phyloP scores from a whole-genome alignment of 2,888 invertebrate genomes.

The Nematopogon swammerdamellus region DNA sequence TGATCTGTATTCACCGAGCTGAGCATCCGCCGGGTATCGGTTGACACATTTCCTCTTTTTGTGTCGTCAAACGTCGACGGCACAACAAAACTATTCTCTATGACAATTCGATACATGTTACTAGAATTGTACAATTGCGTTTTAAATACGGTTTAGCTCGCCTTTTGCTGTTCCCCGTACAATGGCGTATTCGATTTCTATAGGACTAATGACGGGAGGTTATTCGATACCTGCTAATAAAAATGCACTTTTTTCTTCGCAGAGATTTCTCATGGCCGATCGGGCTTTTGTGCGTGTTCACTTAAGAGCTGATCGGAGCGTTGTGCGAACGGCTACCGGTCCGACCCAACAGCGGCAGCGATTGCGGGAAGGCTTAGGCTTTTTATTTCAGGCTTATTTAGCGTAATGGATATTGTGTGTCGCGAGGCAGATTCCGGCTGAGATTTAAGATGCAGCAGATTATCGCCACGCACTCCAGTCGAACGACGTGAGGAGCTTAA shows the following conservation, averaged over 20 bases:
- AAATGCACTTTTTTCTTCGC: neutral
- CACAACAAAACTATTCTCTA: neutral
- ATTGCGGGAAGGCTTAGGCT: neutral
- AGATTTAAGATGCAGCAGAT: neutral
- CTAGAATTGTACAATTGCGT: slow-evolving; percentile 36
- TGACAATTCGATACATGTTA: neutral
- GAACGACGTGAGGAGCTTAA: neutral
- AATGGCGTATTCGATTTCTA: neutral
- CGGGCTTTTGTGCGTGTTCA: neutral
- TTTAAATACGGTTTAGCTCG: slow-evolving; percentile 36
- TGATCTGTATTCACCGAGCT: slow-evolving; percentile 37
- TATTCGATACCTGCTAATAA: neutral
- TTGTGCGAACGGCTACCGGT: too few relatives aligned
- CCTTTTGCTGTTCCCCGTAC: slow-evolving; percentile 22
- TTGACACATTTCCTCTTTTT: neutral
- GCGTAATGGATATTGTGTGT: neutral
- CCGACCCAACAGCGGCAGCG: neutral
- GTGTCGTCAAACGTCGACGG: too few relatives aligned
- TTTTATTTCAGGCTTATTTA: neutral
- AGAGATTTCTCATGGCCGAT: neutral
- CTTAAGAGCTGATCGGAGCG: neutral
- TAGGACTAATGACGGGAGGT: neutral
- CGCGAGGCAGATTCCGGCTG: neutral
- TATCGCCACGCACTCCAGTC: neutral
- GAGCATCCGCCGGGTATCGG: neutral